Percentiles rank a stretch among this genome's conserved stretches.
Evolutionary conservation across 1,140 invertebrate genomes (phyloP).

Genomic region (Hypothenemus hampei): DNA sequence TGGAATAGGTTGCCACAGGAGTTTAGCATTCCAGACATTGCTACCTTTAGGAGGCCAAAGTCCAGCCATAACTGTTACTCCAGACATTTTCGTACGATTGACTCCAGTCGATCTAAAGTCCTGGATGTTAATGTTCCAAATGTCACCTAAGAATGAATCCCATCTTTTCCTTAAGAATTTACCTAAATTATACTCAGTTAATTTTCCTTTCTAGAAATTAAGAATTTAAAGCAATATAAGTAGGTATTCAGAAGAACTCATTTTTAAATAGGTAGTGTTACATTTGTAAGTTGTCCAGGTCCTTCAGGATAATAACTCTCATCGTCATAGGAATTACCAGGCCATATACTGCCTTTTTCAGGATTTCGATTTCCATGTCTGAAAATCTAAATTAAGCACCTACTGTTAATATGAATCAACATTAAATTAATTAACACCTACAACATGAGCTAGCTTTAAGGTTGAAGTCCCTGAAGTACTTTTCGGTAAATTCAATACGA

Average conservation of each 20-base stretch:
- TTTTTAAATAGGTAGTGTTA: conserved; percentile 14
- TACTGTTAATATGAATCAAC: not conserved
- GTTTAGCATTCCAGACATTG: conserved; percentile 44
- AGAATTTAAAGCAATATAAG: not conserved
- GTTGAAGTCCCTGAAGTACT: not conserved
- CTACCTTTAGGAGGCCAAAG: conserved; percentile 49
- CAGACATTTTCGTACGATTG: conserved; percentile 56
- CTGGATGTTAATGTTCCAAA: conserved; percentile 49
- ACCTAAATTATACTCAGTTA: conserved; percentile 56
- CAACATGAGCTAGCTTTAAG: not conserved
- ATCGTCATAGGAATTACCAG: conserved; percentile 3
- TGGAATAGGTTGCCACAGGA: conserved; percentile 56
- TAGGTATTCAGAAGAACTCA: not conserved
- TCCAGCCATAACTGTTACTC: conserved; percentile 50
- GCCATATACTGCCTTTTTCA: not conserved
- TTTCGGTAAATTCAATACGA: not conserved
- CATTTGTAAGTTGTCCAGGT: conserved; percentile 14
- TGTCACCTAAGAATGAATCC: conserved; percentile 51
- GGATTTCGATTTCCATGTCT: conserved; percentile 24
- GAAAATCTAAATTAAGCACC: conserved; percentile 9
- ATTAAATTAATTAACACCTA: not conserved
- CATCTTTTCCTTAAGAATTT: conserved; percentile 57
- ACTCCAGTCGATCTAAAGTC: conserved; percentile 45
- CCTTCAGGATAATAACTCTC: conserved; percentile 23
- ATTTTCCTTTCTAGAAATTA: conserved; percentile 24